Conservation (phyloP, 2,113 vertebrate genomes). For the Tachysurus vachellii region DNA sequence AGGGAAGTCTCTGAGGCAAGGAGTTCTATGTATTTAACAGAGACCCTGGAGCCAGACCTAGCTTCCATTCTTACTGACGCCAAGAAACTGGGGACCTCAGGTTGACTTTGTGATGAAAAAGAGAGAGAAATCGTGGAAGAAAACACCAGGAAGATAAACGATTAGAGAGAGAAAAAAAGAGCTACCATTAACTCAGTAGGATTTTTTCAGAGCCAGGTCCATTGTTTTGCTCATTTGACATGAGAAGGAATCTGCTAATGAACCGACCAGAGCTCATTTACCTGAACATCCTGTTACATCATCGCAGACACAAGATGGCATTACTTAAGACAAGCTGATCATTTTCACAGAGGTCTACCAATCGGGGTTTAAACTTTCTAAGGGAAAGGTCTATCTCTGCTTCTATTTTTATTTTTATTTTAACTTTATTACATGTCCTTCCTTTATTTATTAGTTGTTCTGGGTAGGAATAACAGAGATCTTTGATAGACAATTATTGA, state of each 20-base stretch:
- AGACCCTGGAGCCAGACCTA: conserved; percentile 40
- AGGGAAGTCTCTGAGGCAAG: conserved; percentile 62
- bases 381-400: not conserved
- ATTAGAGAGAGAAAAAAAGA: conserved; percentile 26
- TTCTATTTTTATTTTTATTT: not conserved
- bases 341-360: conserved; percentile 47
- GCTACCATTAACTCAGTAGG: not conserved
- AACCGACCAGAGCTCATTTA: conserved; percentile 42
- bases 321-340: conserved; percentile 51
- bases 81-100: conserved; percentile 37
- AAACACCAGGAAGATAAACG: conserved; percentile 44
- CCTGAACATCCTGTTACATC: conserved; percentile 37
- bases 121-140: conserved; percentile 5
- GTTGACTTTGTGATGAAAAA: conserved; percentile 38
- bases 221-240: conserved; percentile 9
- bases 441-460: not conserved
- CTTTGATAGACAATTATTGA: not conserved
- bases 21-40: conserved; percentile 67
- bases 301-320: conserved; percentile 39
- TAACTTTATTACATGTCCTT: not conserved
- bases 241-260: conserved; percentile 34
- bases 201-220: not conserved
- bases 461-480: not conserved
- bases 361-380: not conserved
- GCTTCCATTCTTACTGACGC: conserved; percentile 43